Evolutionary conservation across 1,140 invertebrate species (phyloP).

Genomic region (Drosophila truncata): DNA sequence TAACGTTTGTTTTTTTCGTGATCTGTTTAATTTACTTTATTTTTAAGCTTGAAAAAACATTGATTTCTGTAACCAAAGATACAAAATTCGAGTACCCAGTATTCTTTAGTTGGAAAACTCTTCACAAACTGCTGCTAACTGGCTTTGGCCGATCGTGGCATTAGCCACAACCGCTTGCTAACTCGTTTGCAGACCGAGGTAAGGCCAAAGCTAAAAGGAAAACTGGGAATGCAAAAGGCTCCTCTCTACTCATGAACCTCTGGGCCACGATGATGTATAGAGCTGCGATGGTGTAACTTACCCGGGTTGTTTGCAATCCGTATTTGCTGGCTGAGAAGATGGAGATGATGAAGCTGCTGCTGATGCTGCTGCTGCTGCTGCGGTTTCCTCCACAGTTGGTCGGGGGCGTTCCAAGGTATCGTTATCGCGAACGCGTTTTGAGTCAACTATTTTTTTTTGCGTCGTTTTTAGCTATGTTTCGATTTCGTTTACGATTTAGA

Average conservation of each 20-base stretch:
- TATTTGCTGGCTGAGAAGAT: constrained; percentile 31
- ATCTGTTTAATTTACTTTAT: too few species aligned
- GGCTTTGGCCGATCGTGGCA: constrained; percentile 24
- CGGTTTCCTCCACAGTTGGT: constrained; percentile 49
- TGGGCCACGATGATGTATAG: constrained; percentile 27
- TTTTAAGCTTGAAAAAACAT: too few species aligned
- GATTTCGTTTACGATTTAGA: constrained; percentile 32
- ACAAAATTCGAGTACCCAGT: constrained; percentile 3
- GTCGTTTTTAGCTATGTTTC: constrained; percentile 24
- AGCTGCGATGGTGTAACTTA: constrained; percentile 63
- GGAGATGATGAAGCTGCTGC: constrained; percentile 36
- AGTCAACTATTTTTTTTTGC: constrained; percentile 47
- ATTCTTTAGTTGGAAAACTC: constrained; percentile 12
- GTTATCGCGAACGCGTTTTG: constrained; percentile 67
- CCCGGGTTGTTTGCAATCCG: constrained; percentile 51
- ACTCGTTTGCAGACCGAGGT: constrained; percentile 56
- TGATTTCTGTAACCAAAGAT: not conserved
- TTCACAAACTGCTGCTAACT: constrained; percentile 20
- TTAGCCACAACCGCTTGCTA: constrained; percentile 51
- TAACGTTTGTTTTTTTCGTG: too few species aligned
- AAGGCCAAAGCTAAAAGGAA: constrained; percentile 23
- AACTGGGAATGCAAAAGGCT: constrained; percentile 57
- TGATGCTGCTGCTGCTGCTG: constrained; percentile 44
- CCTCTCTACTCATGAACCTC: constrained; percentile 29
- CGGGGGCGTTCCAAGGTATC: constrained; percentile 60